phyloP scores from a whole-genome alignment of 2,113 vertebrate species.

The Lamprotornis superbus region DNA sequence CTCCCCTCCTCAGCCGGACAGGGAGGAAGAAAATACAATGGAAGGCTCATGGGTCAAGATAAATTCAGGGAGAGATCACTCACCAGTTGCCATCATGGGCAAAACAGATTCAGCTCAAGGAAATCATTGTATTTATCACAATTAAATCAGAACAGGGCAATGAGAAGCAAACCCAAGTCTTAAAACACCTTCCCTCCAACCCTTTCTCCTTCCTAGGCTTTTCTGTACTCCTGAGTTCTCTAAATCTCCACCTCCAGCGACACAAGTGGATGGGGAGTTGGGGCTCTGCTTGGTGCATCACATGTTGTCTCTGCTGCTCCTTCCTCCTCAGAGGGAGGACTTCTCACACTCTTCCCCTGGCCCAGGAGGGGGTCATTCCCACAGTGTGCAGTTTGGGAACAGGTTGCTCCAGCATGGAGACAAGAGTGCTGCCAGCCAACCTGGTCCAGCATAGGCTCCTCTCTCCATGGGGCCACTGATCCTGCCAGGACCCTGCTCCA shows the following conservation, averaged over 20 bases:
- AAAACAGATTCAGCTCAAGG: background rate
- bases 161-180: background rate
- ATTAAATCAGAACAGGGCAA: background rate
- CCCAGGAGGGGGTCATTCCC: background rate
- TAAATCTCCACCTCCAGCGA: background rate
- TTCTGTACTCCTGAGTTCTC: background rate
- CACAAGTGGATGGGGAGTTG: background rate
- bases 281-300: background rate
- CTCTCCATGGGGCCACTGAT: too few relatives aligned
- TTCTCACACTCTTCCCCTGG: background rate
- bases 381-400: rapidly evolving
- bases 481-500: background rate
- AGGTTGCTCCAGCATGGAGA: background rate
- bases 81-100: background rate
- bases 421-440: background rate
- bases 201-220: background rate
- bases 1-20: background rate
- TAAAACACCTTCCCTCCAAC: background rate
- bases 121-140: background rate
- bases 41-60: background rate
- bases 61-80: background rate
- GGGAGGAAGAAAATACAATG: background rate
- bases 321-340: background rate
- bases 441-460: background rate
- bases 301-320: background rate